A percentile compares a stretch with the other conserved stretches of the same genome.
phyloP scores from a whole-genome alignment of 2,888 invertebrate species.

The Eristalis tenax region DNA sequence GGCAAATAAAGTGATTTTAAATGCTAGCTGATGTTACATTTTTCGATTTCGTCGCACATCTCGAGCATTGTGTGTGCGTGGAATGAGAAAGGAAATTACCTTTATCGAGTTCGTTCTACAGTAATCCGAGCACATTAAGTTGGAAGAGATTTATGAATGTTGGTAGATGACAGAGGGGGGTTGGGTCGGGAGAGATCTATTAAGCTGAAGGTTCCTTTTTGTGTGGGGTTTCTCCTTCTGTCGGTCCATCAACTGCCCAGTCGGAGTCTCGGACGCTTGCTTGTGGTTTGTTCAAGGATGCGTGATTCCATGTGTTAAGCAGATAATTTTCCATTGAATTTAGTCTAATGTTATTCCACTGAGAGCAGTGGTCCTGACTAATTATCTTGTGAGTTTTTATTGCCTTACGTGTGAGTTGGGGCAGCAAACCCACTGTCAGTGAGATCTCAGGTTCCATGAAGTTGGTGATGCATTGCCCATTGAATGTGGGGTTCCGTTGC shows the following conservation, averaged over 20 bases:
- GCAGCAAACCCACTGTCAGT: neutral
- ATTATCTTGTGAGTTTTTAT: constrained; percentile 26
- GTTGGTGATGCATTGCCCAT: constrained; percentile 24
- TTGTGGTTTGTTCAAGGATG: constrained; percentile 26
- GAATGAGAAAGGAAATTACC: constrained; percentile 43
- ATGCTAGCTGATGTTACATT: constrained; percentile 52
- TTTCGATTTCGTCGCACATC: constrained; percentile 16
- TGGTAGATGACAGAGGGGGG: constrained; percentile 13
- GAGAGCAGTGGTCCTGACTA: constrained; percentile 37
- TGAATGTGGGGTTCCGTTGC: neutral
- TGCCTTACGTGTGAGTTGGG: neutral
- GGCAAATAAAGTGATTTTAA: constrained; percentile 67
- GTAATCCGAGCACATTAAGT: constrained; percentile 51
- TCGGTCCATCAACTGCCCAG: constrained; percentile 15
- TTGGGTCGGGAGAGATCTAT: constrained; percentile 15
- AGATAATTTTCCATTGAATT: constrained; percentile 67
- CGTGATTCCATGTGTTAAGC: constrained; percentile 62
- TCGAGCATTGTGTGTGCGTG: constrained; percentile 1
- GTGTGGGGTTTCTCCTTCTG: constrained; percentile 4
- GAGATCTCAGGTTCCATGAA: neutral
- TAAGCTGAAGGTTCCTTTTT: constrained; percentile 19
- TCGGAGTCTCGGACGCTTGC: neutral
- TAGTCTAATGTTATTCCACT: constrained; percentile 27
- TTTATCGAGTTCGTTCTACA: constrained; percentile 50
- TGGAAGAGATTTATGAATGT: constrained; percentile 55